Evolutionary conservation across 2,797 vertebrate species (phyloP), one percentile per base, ranked within the genome.

Genomic region (Zalophus californianus): DNA sequence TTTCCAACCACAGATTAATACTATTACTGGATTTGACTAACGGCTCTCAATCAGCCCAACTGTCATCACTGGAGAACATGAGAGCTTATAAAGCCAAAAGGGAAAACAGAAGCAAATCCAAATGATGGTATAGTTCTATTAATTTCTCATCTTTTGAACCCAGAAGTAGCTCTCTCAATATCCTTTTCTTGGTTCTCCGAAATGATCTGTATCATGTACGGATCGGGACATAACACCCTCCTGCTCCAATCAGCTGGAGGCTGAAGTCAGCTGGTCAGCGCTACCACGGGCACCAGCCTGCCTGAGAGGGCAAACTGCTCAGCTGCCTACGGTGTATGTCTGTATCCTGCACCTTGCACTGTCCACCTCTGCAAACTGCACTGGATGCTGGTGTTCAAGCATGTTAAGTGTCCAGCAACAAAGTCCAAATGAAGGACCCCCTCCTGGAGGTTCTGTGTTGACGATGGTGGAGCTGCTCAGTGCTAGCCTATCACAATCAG

Each of bases 21-120:
- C 98, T 98, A 98, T 98, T 99, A 98, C 98, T 98, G 98, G 98
- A 98, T 98, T 97, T 98, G 98, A 98, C 98, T 99, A 99, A 99
- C 98, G 98, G 98, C 98, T 98, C 98, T 98, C 98, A 98, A 98
- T 98, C 98, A 98, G 97, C 97, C 97, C 98, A 98, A 98, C 98
- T 98, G 99, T 97, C 98, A 97, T 97, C 96, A 84, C 98, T 97
- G 95, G 97, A 97, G 97, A 95, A 97, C 96, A 92, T 82, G 98
- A 41, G 92, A 92, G 96, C 86, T 95, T 93, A 89, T 80, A 96
- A 95, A 97, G 96, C 70, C 96, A 90, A 79, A 97, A 93, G 68
- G 96, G 97, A 97, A 98, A 97, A 97, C 10, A 48, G 50, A 91
- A 97, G 86, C 91, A 97, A 80, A 97, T 91, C 86, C n/a, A 1